Evolutionary conservation across 2,797 vertebrate genomes (phyloP).

Genomic region (Spondyliosoma cantharus): DNA sequence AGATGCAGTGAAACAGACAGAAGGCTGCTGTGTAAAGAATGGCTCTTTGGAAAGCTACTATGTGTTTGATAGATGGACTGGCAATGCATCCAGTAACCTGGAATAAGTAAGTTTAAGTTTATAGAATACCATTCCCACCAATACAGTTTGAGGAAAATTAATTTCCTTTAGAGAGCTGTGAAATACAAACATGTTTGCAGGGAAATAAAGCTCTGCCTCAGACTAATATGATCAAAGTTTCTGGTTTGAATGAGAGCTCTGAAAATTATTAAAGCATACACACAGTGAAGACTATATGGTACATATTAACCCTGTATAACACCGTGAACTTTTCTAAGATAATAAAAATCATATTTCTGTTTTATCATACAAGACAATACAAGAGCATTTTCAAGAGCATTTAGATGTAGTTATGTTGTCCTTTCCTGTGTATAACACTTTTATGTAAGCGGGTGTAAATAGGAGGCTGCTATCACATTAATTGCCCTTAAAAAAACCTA

Average conservation of each 20-base stretch:
- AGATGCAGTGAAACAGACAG: not conserved
- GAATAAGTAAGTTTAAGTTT: not conserved
- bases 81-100: not conserved
- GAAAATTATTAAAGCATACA: not conserved
- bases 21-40: not conserved
- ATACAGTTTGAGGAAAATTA: not conserved
- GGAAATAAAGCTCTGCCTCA: not conserved
- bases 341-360: not conserved
- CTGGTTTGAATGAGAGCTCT: not conserved
- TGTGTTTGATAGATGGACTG: not conserved
- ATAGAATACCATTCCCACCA: not conserved
- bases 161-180: not conserved
- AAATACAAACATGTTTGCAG: not conserved
- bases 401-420: not conserved
- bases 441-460: not conserved
- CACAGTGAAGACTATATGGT: not conserved
- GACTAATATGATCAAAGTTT: not conserved
- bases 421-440: not conserved
- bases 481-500: not conserved
- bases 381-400: not conserved
- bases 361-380: not conserved
- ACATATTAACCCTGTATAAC: not conserved
- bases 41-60: not conserved
- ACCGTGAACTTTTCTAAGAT: not conserved
- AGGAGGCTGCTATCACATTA: not conserved